These are phyloP conservation scores for Mesorhabditis sp. DNA, from an alignment of 2,888 invertebrate genomes.

Conservation along the genomic window DNA sequence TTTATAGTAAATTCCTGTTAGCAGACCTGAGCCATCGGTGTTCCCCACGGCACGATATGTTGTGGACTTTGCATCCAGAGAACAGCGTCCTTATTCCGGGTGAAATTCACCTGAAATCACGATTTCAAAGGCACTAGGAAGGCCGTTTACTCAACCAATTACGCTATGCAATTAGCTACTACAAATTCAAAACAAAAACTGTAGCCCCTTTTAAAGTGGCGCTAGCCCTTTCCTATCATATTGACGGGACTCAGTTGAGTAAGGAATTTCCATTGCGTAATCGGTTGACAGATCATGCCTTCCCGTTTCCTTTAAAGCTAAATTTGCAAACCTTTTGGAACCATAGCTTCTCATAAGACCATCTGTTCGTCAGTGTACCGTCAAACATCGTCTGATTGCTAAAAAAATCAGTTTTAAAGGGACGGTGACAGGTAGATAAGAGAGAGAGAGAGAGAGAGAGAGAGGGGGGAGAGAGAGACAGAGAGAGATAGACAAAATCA, in stretches of 20 bases:
- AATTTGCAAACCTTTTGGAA: constrained; percentile 43
- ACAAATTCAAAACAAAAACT: too few species aligned
- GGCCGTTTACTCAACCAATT: too few species aligned
- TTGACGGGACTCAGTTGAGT: too few species aligned
- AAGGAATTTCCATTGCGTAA: too few species aligned
- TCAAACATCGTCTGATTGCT: constrained; percentile 50
- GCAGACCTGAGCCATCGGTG: constrained; percentile 76
- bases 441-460: not conserved
- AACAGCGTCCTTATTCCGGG: constrained; percentile 52
- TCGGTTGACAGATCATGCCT: constrained; percentile 3
- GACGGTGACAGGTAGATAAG: not conserved
- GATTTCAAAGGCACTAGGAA: not conserved
- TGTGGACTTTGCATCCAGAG: constrained; percentile 57
- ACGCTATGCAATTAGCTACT: too few species aligned
- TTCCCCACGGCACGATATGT: constrained; percentile 57
- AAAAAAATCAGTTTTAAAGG: constrained; percentile 14
- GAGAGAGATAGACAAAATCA: not conserved
- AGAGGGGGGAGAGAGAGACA: not conserved
- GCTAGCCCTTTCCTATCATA: too few species aligned
- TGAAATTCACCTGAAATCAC: constrained; percentile 47
- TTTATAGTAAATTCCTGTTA: not conserved
- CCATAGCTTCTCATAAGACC: constrained; percentile 54
- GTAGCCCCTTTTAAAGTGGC: too few species aligned
- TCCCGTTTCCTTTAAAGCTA: not conserved
- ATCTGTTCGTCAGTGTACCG: constrained; percentile 51